Base-by-base conservation (phyloP, 2,888 invertebrate genomes). In the Ctena decussata region DNA sequence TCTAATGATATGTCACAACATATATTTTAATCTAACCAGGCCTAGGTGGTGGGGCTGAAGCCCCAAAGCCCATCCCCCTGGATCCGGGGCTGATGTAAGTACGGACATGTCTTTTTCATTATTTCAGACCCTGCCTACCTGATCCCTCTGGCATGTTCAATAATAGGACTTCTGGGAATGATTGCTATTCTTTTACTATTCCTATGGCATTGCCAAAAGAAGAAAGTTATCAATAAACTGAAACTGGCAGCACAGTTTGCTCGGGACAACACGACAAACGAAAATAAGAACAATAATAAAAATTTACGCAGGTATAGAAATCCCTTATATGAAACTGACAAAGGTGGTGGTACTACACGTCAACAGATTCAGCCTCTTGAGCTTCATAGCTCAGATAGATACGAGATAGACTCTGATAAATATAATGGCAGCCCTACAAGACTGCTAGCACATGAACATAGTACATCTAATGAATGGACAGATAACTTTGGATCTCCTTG, bases 261-360 rank as follows among this genome's bases (percentile, higher is more conserved):
- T 37, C 82, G 87, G 30, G 93, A 95, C 73, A 98, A 98, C 94
- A 98, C 98, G 2, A 98, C 98, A 96, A 98, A 98, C 96, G 98
- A 98, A 96, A 98, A 98, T 95, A 98, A 98, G 95, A 98, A 98
- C 95, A 98, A 98, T 96, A 82, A 82, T 82, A 97, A 85, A 37
- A 98, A 98, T 95, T 96, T 98, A 82, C 97, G 98, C 77, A 97
- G 98, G 89, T 98, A 98, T 96, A 93, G 94, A 72, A 98, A 98
- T 96, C 98, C 98, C 5, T 96, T 98, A 82, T 97, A 97, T 94
- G 97, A 97, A 86, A 97, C 96, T 60, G 96, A 96, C 92, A 94
- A 96, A 82, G 95, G 96, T 71, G 95, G 95, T 83, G 95, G 96
- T 60, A 95, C 91, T 70, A 1, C 1, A 12, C 92, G 92, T 8